Evolutionary conservation across 1,140 invertebrate genomes (phyloP).

Genomic region (Neelides sp.): DNA sequence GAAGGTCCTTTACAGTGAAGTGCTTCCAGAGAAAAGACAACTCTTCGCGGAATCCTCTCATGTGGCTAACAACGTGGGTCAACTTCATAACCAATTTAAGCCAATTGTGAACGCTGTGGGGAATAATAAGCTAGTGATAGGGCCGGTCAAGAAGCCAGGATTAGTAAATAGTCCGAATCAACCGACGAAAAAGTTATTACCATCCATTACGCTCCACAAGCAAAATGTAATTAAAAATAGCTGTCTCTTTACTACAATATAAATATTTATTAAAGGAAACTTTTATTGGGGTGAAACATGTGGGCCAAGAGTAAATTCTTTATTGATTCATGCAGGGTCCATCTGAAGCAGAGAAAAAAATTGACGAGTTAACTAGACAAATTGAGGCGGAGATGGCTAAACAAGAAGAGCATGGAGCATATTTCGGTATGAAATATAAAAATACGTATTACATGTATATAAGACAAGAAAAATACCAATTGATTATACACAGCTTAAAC

Average conservation of each 20-base stretch:
- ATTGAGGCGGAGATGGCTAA: conserved; percentile 90
- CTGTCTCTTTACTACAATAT: no score
- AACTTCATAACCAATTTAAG: conserved; percentile 15
- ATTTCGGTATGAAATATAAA: conserved; percentile 91
- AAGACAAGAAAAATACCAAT: no score
- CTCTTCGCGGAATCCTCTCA: conserved; percentile 14
- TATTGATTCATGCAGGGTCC: conserved; percentile 47
- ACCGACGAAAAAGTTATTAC: conserved; percentile 10
- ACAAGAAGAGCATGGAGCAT: conserved; percentile 84
- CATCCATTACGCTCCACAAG: conserved; percentile 22
- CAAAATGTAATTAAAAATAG: conserved; percentile 10
- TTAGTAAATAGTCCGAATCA: neutral
- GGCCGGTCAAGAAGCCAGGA: neutral
- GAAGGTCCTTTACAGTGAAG: conserved; percentile 16
- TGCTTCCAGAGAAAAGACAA: conserved; percentile 6
- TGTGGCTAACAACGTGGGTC: no score
- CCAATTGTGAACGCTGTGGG: conserved; percentile 5
- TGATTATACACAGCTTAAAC: no score
- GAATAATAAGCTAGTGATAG: neutral
- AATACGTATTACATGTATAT: no score
- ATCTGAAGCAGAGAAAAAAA: conserved; percentile 77
- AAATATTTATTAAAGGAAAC: neutral
- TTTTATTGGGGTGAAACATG: conserved; percentile 2
- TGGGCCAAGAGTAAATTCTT: neutral
- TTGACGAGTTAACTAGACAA: conserved; percentile 76